Evolutionary conservation across 2,113 vertebrate species (phyloP), one percentile per base, ranked within the genome.

Genomic region (Pygoscelis antarcticus): DNA sequence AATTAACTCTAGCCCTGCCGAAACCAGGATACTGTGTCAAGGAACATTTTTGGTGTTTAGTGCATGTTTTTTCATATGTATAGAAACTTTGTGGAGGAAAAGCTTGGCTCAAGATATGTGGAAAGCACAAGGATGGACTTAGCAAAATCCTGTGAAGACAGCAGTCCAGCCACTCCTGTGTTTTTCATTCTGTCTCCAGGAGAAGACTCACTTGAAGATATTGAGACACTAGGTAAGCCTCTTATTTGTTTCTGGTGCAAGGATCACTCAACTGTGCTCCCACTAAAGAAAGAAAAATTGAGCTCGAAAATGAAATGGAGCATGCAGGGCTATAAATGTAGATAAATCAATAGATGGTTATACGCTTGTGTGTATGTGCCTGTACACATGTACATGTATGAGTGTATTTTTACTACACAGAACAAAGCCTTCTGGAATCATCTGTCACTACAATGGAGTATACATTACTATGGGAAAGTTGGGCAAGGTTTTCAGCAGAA

Each of bases 181-280:
- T 98, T 99, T 97, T 99, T 99, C 90, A 98, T 99, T 96, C 98
- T 99, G 46, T 98, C 98, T 84, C 98, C 98, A 69, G 98, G 98
- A 80, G 97, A 98, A 7, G 97, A 99, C 62, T 97, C 98, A 52
- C 97, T 99, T 17, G 98, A 99, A 97, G 98, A 98, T 96, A 97
- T 97, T 10, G 99, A 99, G 94, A 97, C 90, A 40, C 97, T 99
- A 34, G 97, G 97, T 99, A 97, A 97, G 85, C 58, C 44, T 78
- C 60, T 82, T 76, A 57, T 8, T 93, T 96, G 18, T 30, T 80
- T 90, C 54, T 86, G n/a, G 10, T 77, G 58, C 42, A 71, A 89
- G 54, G 58, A 62, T 71, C 38, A 52, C 25, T 68, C 55, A 70
- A 5, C 19, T 64, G 27, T 60, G 23, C 22, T 90, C 27, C 47